These are phyloP conservation scores for Cyanocitta stelleri DNA, from an alignment of 2,113 vertebrate species.

Conservation along the genomic window DNA sequence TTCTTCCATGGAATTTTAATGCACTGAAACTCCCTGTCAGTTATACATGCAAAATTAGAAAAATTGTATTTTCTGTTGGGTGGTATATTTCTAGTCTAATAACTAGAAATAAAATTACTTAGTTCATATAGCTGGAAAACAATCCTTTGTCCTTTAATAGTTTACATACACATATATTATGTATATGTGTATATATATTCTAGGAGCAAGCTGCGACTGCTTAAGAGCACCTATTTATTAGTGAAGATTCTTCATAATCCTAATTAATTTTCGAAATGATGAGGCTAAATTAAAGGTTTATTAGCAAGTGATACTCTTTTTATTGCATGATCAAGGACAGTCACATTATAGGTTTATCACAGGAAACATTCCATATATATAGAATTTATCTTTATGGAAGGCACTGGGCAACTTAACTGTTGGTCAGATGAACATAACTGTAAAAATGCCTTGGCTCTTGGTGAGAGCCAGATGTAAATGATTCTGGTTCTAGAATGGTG, in stretches of 20 bases:
- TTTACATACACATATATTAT: neutral
- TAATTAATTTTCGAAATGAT: neutral
- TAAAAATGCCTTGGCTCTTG: neutral
- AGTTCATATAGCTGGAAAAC: neutral
- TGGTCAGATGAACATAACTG: neutral
- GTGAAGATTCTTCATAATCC: neutral
- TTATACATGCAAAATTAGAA: neutral
- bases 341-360: neutral
- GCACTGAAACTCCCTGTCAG: neutral
- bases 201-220: neutral
- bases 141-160: neutral
- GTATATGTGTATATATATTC: neutral
- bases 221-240: neutral
- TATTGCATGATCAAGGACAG: neutral
- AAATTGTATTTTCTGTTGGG: neutral
- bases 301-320: neutral
- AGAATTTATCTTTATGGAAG: neutral
- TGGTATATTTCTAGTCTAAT: neutral
- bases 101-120: neutral
- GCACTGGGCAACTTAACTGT: neutral
- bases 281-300: neutral
- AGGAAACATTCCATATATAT: neutral
- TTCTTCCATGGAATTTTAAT: neutral
- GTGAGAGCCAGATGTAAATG: neutral
- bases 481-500: slow-evolving; percentile 1